Evolutionary conservation across 2,888 invertebrate species (phyloP), one percentile per base, ranked within the genome.

Genomic region (Eulithis prunata): DNA sequence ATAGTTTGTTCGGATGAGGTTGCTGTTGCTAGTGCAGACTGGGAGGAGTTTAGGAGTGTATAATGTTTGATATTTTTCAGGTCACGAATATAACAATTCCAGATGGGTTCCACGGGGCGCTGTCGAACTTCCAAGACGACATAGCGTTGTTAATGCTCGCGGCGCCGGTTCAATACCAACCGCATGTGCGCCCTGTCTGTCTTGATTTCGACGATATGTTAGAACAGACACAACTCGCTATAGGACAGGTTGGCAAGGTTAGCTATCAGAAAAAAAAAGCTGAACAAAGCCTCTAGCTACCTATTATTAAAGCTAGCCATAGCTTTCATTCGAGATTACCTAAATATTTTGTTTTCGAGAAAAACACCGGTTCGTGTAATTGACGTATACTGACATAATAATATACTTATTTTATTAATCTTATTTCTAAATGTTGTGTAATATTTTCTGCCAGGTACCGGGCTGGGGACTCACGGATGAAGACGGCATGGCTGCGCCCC

Each of bases 111-210:
- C 91, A 88, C 68, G 94, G 94, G 46, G 76, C 85, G 62, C 70
- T 75, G 0, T 89, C 93, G 1, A 94, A 94, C 75, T 94, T 91
- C 68, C 94, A 94, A 46, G 94, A 94, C 0, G 95, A 95, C 75
- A 85, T 95, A 11, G 94, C 94, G 0, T 62, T 95, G 1, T 58
- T 95, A 5, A 75, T 93, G 1, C 76, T 95, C 11, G 77, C 84
- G 1, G 78, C 76, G 0, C 74, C 87, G 0, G 88, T 93, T 4
- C 71, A 75, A 0, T 88, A 94, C 47, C 81, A 84, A 5, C 74
- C 81, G 0, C 82, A 76, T 59, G 88, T 95, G 1, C 79, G 84
- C 28, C 94, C 95, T 0, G 92, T 91, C 21, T 95, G 95, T 70
- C 60, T 94, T 10, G 88, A 93, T 66, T 87, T 88, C 45, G 78